Evolutionary conservation across 2,888 invertebrate species (phyloP).

Genomic region (Leptothorax acervorum): DNA sequence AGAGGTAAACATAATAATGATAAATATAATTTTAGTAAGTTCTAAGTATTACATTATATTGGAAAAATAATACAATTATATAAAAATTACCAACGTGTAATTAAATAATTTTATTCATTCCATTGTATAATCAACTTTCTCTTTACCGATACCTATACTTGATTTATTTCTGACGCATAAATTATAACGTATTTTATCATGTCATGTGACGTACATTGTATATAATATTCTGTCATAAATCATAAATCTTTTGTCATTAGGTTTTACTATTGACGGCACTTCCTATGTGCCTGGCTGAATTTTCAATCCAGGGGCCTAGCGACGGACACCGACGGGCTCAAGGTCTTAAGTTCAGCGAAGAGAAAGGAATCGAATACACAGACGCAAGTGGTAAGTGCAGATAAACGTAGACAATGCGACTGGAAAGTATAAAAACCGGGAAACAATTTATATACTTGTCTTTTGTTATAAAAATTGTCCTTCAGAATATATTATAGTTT

Average conservation of each 20-base stretch:
- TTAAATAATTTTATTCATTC: not conserved
- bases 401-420: conserved; percentile 32
- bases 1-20: not conserved
- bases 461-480: not conserved
- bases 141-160: not conserved
- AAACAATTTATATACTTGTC: conserved; percentile 37
- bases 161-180: not conserved
- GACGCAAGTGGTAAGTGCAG: conserved; percentile 80
- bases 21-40: not conserved
- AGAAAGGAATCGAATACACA: conserved; percentile 83
- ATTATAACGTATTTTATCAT: not conserved
- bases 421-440: conserved; percentile 22
- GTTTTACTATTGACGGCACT: conserved; percentile 78
- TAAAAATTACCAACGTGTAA: not conserved
- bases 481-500: not conserved
- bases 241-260: conserved; percentile 65
- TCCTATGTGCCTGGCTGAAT: conserved; percentile 82
- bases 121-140: not conserved
- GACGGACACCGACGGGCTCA: conserved; percentile 83
- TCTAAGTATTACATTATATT: conserved; percentile 11
- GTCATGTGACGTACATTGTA: not conserved
- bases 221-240: not conserved
- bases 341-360: conserved; percentile 81
- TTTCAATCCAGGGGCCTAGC: conserved; percentile 83
- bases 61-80: not conserved